Evolutionary conservation across 2,888 invertebrate genomes (phyloP).

Genomic region (Tridacna gigas): DNA sequence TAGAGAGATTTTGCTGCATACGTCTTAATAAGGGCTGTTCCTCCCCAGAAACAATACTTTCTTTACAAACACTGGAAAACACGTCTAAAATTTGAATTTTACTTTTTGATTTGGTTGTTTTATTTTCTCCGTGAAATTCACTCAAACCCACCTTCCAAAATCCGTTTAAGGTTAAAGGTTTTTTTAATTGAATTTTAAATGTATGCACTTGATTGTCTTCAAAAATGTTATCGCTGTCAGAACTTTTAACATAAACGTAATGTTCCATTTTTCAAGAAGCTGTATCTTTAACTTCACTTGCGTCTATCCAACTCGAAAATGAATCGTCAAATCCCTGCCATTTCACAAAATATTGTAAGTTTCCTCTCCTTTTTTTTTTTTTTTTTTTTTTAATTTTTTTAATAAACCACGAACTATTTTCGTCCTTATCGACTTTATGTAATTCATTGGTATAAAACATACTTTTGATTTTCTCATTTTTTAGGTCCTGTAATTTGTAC

Average conservation of each 20-base stretch:
- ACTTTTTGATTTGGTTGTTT: background rate
- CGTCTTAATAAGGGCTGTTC: constrained; percentile 49
- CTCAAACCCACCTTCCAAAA: constrained; percentile 45
- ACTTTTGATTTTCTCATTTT: constrained; percentile 33
- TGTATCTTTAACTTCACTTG: constrained; percentile 16
- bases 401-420: constrained; percentile 48
- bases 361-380: constrained; percentile 29
- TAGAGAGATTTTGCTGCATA: constrained; percentile 31
- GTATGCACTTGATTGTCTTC: constrained; percentile 20
- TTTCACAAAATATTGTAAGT: constrained; percentile 27
- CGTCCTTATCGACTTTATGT: constrained; percentile 38
- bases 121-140: constrained; percentile 44
- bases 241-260: constrained; percentile 27
- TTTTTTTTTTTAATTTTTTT: too few relatives aligned
- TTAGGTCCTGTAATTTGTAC: constrained; percentile 40
- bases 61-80: constrained; percentile 47
- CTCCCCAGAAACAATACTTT: constrained; percentile 52
- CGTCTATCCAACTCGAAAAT: constrained; percentile 35
- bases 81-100: constrained; percentile 34
- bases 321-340: constrained; percentile 35
- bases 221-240: constrained; percentile 23
- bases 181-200: constrained; percentile 21
- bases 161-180: constrained; percentile 17
- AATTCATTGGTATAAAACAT: constrained; percentile 39
- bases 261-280: constrained; percentile 26